Percentiles rank a stretch among this genome's conserved stretches.
Conservation (phyloP, 2,797 vertebrate genomes). For the Sebastes hopkinsi region DNA sequence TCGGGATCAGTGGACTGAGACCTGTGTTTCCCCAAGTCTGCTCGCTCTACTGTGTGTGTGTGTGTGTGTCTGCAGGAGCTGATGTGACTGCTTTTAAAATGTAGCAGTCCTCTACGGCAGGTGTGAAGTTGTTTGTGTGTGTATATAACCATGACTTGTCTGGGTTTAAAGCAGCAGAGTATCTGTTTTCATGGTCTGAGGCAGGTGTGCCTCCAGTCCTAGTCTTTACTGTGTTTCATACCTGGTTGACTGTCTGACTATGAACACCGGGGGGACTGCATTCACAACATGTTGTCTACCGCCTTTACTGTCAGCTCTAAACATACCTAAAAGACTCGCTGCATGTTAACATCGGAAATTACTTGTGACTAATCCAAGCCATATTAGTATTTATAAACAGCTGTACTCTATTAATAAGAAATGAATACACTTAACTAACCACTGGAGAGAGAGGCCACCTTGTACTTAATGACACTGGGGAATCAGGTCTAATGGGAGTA, state of each 20-base stretch:
- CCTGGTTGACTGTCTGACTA: constrained; percentile 72
- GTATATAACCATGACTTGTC: constrained; percentile 71
- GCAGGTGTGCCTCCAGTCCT: constrained; percentile 37
- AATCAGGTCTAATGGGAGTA: constrained; percentile 47
- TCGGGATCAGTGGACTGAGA: constrained; percentile 79
- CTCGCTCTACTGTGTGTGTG: constrained; percentile 16
- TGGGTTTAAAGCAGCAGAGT: constrained; percentile 73
- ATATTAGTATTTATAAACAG: background rate
- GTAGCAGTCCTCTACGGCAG: constrained; percentile 52
- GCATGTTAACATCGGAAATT: background rate
- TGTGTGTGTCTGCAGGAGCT: constrained; percentile 52
- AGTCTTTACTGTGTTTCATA: constrained; percentile 68
- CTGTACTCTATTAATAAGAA: background rate
- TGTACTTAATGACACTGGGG: constrained; percentile 28
- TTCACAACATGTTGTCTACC: constrained; percentile 39
- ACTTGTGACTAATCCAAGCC: background rate
- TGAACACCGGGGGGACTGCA: constrained; percentile 49
- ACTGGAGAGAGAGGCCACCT: background rate
- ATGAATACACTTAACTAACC: background rate
- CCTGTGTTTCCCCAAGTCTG: constrained; percentile 64
- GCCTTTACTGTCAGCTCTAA: constrained; percentile 18
- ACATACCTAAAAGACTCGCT: constrained; percentile 7
- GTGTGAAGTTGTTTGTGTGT: constrained; percentile 62
- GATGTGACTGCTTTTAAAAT: constrained; percentile 74
- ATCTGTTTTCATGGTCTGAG: constrained; percentile 75